Evolutionary conservation across 2,797 vertebrate genomes (phyloP).

Genomic region (Cichlasoma orientale): DNA sequence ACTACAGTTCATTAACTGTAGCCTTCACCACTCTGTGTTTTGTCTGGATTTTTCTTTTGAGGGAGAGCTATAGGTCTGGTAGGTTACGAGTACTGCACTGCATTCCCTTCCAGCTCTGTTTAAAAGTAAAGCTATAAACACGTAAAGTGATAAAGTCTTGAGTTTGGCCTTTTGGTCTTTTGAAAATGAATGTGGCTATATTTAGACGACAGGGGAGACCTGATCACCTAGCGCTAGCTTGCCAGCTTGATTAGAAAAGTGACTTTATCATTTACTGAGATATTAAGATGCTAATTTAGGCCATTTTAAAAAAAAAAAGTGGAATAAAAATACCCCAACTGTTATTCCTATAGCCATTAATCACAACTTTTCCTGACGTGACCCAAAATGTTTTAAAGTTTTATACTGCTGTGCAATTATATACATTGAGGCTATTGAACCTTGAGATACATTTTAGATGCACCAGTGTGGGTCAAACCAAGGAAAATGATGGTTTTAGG

Average conservation of each 20-base stretch:
- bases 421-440: neutral
- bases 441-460: neutral
- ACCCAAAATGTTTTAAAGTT: neutral
- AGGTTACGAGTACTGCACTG: neutral
- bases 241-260: neutral
- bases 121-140: neutral
- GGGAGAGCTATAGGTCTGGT: neutral
- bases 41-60: neutral
- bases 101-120: neutral
- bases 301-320: neutral
- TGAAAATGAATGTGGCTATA: fast-evolving
- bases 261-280: neutral
- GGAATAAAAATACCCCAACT: neutral
- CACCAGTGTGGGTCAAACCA: fast-evolving
- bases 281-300: neutral
- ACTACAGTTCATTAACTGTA: neutral
- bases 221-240: neutral
- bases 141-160: neutral
- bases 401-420: neutral
- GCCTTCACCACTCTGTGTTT: neutral
- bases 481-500: neutral
- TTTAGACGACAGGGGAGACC: neutral
- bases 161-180: neutral
- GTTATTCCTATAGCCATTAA: neutral
- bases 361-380: neutral